These are phyloP conservation scores for Prorops nasuta DNA, from an alignment of 1,140 invertebrate species.

Conservation along the genomic window DNA sequence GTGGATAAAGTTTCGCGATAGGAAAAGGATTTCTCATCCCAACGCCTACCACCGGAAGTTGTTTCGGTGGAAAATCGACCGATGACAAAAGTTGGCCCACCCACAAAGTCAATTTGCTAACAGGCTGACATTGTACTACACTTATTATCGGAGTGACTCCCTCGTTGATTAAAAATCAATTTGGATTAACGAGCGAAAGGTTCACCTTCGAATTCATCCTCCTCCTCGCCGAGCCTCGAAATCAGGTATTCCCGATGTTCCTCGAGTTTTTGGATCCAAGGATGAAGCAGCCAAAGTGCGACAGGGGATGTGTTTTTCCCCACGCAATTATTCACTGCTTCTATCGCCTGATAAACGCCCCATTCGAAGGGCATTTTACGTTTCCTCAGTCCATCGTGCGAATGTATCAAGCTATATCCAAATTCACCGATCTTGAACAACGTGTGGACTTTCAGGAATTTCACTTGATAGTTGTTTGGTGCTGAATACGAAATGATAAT, in stretches of 20 bases:
- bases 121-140: too few relatives aligned
- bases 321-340: conserved; percentile 43
- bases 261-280: conserved; percentile 34
- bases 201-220: conserved; percentile 43
- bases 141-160: too few relatives aligned
- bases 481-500: conserved; percentile 13
- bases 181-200: too few relatives aligned
- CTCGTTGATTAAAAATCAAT: too few relatives aligned
- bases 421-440: conserved; percentile 42
- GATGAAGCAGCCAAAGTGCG: conserved; percentile 26
- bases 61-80: too few relatives aligned
- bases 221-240: conserved; percentile 28
- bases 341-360: conserved; percentile 33
- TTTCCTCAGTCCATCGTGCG: conserved; percentile 26
- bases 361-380: conserved; percentile 26
- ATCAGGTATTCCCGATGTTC: conserved; percentile 23
- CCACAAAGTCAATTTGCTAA: too few relatives aligned
- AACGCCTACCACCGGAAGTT: too few relatives aligned
- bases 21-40: too few relatives aligned
- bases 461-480: conserved; percentile 27
- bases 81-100: too few relatives aligned
- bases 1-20: too few relatives aligned
- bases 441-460: conserved; percentile 33
- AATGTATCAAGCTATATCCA: conserved; percentile 34
- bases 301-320: conserved; percentile 32